Evolutionary conservation across 2,888 invertebrate species (phyloP).

Genomic region (Mesorhabditis spiculigera): DNA sequence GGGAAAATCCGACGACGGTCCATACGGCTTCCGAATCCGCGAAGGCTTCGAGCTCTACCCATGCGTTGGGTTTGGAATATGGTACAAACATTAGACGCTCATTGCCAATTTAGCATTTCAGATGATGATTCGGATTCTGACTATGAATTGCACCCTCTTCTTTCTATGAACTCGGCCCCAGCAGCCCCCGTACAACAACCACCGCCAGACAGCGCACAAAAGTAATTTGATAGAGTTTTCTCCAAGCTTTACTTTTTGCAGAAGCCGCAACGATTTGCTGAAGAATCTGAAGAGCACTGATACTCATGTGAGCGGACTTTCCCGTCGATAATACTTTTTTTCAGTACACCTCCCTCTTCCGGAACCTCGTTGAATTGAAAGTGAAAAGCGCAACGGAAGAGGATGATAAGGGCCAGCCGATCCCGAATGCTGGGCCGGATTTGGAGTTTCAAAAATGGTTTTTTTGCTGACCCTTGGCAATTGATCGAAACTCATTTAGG

Average conservation of each 20-base stretch:
- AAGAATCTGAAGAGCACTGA: too few species aligned
- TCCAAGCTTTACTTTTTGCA: too few species aligned
- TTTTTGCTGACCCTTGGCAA: neutral
- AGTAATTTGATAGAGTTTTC: too few species aligned
- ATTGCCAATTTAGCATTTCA: neutral
- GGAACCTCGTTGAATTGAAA: neutral
- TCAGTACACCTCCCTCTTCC: neutral
- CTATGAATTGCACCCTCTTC: slow-evolving; percentile 39
- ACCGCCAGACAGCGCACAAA: too few species aligned
- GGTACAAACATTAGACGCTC: too few species aligned
- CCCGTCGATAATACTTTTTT: too few species aligned
- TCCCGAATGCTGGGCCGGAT: neutral
- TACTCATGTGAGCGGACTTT: too few species aligned
- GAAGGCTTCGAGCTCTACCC: neutral
- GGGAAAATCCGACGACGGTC: slow-evolving; percentile 3
- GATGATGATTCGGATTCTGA: slow-evolving; percentile 36
- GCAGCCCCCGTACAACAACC: too few species aligned
- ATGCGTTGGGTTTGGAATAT: too few species aligned
- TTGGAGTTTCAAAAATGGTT: neutral
- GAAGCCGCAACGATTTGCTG: too few species aligned
- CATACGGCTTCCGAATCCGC: neutral
- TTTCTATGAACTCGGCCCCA: slow-evolving; percentile 4
- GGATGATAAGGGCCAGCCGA: neutral
- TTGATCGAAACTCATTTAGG: neutral
- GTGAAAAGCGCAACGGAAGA: neutral